Evolutionary conservation across 2,797 vertebrate genomes (phyloP).

Genomic region (Meriones psammophilus): DNA sequence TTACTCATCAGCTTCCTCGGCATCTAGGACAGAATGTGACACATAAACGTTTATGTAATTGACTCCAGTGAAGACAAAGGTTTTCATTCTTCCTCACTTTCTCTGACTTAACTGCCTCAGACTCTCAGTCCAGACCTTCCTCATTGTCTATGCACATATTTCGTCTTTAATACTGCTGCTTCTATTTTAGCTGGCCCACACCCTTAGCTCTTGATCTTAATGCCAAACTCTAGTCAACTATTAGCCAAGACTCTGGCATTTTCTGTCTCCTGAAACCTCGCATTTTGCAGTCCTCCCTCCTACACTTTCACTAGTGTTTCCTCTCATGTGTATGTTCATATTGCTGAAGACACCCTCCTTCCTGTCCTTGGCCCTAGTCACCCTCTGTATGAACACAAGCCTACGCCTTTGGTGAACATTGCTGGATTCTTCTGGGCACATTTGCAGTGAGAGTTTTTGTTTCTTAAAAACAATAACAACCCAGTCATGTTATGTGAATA

Average conservation of each 20-base stretch:
- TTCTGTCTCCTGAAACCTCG: not conserved
- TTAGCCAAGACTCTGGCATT: not conserved
- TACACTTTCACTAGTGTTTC: conserved; percentile 15
- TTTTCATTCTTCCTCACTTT: conserved; percentile 23
- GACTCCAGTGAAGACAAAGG: conserved; percentile 38
- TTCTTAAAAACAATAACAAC: too few species aligned
- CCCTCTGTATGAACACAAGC: not conserved
- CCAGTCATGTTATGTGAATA: too few species aligned
- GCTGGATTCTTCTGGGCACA: conserved; percentile 27
- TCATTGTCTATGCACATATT: not conserved
- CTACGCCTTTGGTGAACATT: not conserved
- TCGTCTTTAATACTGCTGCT: not conserved
- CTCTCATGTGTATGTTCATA: conserved; percentile 6
- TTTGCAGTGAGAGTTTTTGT: not conserved
- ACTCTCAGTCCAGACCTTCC: not conserved
- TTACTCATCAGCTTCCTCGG: conserved; percentile 30
- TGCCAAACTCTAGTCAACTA: conserved; percentile 10
- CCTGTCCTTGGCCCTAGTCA: not conserved
- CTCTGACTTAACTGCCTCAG: not conserved
- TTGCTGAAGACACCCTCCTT: not conserved
- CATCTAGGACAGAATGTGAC: conserved; percentile 14
- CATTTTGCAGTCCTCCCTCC: not conserved
- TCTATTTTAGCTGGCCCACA: not conserved
- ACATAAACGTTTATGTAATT: not conserved
- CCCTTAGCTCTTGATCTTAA: not conserved